Evolutionary conservation across 1,140 invertebrate genomes (phyloP), one percentile per base, ranked within the genome.

Genomic region (Heliothis subflexa): DNA sequence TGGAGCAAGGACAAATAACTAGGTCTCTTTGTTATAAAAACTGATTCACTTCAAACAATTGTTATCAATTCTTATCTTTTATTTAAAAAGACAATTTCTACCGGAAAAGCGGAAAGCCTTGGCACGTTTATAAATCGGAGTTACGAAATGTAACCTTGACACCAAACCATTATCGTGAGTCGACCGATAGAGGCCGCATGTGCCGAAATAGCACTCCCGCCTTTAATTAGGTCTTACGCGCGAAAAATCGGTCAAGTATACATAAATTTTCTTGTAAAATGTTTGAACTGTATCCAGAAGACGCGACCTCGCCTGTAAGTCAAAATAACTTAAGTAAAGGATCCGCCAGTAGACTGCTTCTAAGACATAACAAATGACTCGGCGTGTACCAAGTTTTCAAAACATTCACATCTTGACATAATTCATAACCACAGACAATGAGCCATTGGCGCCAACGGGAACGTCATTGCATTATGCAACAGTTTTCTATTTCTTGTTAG

Each of bases 221-320:
- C 88, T 83, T 85, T 85, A 88, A 88, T 87, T 84, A 78, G 87
- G 87, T 86, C 88, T 90, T 87, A 81, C 85, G 80, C 78, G 83
- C 79, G 82, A 86, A 91, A 93, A 89, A 93, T 93, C 93, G 93
- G 93, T 93, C 93, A 94, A 94, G 92, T 90, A 93, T 89, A 86
- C 72, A 73, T 77, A 73, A 73, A 85, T 85, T 87, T 86, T 80
- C 82, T 70, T 59, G 70, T 79, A 87, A 90, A 89, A 89, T 83
- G 81, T 64, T 91, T 91, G 88, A 90, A 88, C 85, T 85, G 49
- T 80, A 81, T 92, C 89, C 87, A 93, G 85, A 86, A 85, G 70
- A 50, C 28, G 64, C 71, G 86, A 88, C 91, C 88, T 92, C 85
- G 28, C 50, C 61, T 57, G 77, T 18, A 72, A 73, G 77, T 82